Conservation (phyloP, 2,113 vertebrate species). For the Dipodomys ordii region DNA sequence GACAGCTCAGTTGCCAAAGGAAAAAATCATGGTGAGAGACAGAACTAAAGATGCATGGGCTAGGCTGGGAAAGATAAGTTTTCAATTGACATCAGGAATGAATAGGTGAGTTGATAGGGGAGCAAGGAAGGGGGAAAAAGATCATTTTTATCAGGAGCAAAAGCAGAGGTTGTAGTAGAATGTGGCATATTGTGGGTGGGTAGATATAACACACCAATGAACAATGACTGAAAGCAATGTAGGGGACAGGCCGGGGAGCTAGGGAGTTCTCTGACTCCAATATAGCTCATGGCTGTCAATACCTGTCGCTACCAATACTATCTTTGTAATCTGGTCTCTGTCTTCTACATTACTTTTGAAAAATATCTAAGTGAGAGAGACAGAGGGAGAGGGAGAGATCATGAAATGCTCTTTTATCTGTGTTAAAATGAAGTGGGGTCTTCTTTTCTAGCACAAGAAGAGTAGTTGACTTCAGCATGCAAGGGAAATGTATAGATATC, state of each 20-base stretch:
- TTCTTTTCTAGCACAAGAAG: conserved; percentile 32
- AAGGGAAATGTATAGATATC: neutral
- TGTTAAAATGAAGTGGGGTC: neutral
- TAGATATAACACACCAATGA: neutral
- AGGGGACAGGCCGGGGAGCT: neutral
- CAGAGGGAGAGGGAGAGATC: neutral
- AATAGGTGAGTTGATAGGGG: neutral
- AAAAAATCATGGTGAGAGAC: conserved; percentile 32
- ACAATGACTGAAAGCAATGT: neutral
- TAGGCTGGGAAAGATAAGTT: conserved; percentile 22
- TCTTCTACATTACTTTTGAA: neutral
- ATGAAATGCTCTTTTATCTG: neutral
- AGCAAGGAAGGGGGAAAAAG: conserved; percentile 15
- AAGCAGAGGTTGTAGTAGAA: neutral
- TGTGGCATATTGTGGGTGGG: neutral
- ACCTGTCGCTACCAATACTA: neutral
- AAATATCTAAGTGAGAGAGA: neutral
- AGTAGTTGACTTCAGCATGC: neutral
- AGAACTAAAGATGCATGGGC: neutral
- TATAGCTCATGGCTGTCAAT: neutral
- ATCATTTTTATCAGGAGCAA: neutral
- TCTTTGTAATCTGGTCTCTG: neutral
- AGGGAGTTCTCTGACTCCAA: neutral
- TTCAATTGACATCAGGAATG: neutral
- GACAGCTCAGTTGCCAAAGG: conserved; percentile 43